Evolutionary conservation across 2,113 vertebrate genomes (phyloP).

Genomic region (Phainopepla nitens): DNA sequence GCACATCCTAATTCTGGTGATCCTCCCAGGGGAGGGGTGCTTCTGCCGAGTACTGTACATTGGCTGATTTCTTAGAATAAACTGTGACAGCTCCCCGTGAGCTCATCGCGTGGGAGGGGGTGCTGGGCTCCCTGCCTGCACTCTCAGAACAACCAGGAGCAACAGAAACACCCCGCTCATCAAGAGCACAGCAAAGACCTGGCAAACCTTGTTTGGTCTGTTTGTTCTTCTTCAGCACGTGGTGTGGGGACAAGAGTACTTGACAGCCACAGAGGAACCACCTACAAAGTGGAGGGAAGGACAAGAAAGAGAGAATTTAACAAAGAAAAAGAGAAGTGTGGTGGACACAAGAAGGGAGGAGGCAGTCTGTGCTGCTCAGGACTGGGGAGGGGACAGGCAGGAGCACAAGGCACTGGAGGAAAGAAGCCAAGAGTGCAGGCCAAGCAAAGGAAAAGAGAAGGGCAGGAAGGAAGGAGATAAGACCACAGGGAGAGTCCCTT

Average conservation of each 20-base stretch:
- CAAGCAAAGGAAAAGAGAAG: background rate
- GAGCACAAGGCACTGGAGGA: background rate
- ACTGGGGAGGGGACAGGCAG: background rate
- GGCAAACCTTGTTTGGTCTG: slow-evolving; percentile 6
- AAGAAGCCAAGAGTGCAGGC: background rate
- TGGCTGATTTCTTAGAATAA: slow-evolving; percentile 70
- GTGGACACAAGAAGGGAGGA: background rate
- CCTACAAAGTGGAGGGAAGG: background rate
- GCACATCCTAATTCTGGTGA: slow-evolving; percentile 61
- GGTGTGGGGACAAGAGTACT: background rate
- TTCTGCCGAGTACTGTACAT: slow-evolving; percentile 55
- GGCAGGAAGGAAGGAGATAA: background rate
- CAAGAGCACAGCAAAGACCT: slow-evolving; percentile 6
- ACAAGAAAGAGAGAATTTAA: background rate
- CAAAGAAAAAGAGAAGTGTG: background rate
- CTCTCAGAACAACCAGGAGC: background rate
- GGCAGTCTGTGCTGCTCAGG: background rate
- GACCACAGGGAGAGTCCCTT: background rate
- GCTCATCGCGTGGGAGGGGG: slow-evolving; percentile 13
- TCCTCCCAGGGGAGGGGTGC: slow-evolving; percentile 63
- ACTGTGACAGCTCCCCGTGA: slow-evolving; percentile 39
- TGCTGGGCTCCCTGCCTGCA: slow-evolving; percentile 30
- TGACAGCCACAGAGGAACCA: background rate
- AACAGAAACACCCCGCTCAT: background rate
- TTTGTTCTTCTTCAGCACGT: background rate